These are phyloP conservation scores for Drosophila yakuba DNA, from an alignment of 1,140 invertebrate genomes.

Conservation along the genomic window DNA sequence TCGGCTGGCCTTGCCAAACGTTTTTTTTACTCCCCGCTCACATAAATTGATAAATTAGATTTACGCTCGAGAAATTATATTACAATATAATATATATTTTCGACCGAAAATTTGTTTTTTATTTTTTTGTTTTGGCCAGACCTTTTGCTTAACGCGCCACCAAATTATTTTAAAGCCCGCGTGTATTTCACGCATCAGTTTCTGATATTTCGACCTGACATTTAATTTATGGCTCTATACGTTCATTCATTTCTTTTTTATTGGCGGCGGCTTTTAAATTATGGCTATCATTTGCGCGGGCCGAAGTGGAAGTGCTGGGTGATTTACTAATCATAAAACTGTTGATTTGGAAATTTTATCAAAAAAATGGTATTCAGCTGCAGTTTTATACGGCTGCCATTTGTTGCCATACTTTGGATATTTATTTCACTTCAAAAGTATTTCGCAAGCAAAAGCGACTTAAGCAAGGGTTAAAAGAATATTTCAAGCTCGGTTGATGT, in stretches of 20 bases:
- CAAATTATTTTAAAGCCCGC: slow-evolving; percentile 60
- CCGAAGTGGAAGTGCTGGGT: slow-evolving; percentile 20
- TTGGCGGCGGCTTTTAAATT: slow-evolving; percentile 12
- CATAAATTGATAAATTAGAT: slow-evolving; percentile 82
- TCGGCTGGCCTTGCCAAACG: slow-evolving; percentile 26
- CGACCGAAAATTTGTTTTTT: slow-evolving; percentile 64
- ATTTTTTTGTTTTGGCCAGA: slow-evolving; percentile 39
- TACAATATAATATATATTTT: slow-evolving; percentile 76
- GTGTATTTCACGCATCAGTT: slow-evolving; percentile 28
- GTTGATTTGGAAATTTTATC: slow-evolving; percentile 16
- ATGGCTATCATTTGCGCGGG: slow-evolving; percentile 3
- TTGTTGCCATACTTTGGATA: background rate
- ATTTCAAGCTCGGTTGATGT: background rate
- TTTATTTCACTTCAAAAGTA: background rate
- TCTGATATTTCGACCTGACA: slow-evolving; percentile 24
- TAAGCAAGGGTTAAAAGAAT: background rate
- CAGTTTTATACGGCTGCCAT: background rate
- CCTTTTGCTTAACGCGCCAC: slow-evolving; percentile 22
- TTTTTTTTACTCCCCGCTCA: slow-evolving; percentile 21
- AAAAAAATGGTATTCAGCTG: background rate
- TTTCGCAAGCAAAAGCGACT: too few species aligned
- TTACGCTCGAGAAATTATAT: slow-evolving; percentile 81
- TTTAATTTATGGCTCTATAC: slow-evolving; percentile 54
- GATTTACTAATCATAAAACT: slow-evolving; percentile 24
- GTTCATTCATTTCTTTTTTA: slow-evolving; percentile 6